Evolutionary conservation across 2,888 invertebrate genomes (phyloP).

Genomic region (Callyntrura sp.): DNA sequence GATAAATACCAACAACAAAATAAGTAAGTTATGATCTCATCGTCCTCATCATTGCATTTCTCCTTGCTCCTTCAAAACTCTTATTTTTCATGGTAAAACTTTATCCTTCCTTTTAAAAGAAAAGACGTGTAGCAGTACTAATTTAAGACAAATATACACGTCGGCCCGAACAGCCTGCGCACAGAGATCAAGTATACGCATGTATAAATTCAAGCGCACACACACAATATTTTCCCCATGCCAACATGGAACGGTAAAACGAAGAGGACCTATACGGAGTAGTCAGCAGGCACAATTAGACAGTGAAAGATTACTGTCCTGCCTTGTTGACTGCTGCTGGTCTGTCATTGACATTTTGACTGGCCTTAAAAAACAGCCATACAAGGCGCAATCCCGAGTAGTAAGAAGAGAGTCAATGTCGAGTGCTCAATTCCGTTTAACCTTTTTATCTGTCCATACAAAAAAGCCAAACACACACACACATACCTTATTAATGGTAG

Average conservation of each 20-base stretch:
- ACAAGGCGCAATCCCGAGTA: slow-evolving; percentile 22
- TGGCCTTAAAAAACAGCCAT: slow-evolving; percentile 77
- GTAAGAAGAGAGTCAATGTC: slow-evolving; percentile 82
- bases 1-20: slow-evolving; percentile 8
- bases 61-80: slow-evolving; percentile 41
- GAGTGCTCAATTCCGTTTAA: slow-evolving; percentile 64
- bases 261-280: not conserved
- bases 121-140: not conserved
- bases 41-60: not conserved
- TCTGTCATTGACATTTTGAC: slow-evolving; percentile 84
- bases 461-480: not conserved
- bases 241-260: slow-evolving; percentile 3
- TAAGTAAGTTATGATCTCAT: slow-evolving; percentile 38
- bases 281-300: not conserved
- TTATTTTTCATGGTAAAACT: slow-evolving; percentile 37
- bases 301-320: slow-evolving; percentile 16
- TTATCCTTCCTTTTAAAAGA: slow-evolving; percentile 4
- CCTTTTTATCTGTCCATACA: slow-evolving; percentile 5
- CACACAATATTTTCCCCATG: slow-evolving; percentile 5
- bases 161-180: not conserved
- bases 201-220: not conserved
- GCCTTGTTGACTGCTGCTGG: not conserved
- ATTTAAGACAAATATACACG: not conserved
- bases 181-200: too few species aligned
- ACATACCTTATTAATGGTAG: too few species aligned